Evolutionary conservation across 1,140 invertebrate species (phyloP), one percentile per base, ranked within the genome.

Genomic region (Panagrolaimus sp.): DNA sequence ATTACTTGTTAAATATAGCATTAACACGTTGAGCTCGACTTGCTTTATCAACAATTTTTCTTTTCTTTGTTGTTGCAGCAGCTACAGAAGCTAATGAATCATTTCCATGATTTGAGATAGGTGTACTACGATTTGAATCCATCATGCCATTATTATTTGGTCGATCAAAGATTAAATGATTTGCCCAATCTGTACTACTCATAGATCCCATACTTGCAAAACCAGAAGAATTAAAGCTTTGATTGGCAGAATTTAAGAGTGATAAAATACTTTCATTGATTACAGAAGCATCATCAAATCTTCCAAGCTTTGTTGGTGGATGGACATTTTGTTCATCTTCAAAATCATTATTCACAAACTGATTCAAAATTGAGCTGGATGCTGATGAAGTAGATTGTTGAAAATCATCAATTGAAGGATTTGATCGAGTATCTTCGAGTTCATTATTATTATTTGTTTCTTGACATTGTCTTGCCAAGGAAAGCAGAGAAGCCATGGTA

Each of bases 1-100:
- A 47, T 65, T 65, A 76, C 74, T 69, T 70, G 62, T 76, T 71
- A 43, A 76, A 70, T 38, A 76, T 68, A 55, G 45, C 55, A 46
- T 76, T 76, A 38, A 71, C 65, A 7, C 74, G 65, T 44, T 14
- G 15, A 14, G 24, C 48, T 3, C 47, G 65, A 26, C 48, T 71
- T 26, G 73, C 74, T 45, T 68, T 75, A 38, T 76, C 68, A 10
- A 71, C 43, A 17, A 44, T 26, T 21, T 62, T 44, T 12, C 52
- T n/a, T n/a, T n/a, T 43, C 43, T 14, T 45, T 21, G 17, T 76
- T 28, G 65, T 55, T 32, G 26, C 21, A 14, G 28, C n/a, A n/a
- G n/a, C n/a, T n/a, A n/a, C n/a, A n/a, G n/a, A n/a, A n/a, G n/a
- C n/a, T n/a, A n/a, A n/a, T n/a, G n/a, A n/a, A 68, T 28, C 14